Evolutionary conservation across 1,140 invertebrate species (phyloP).

Genomic region (Ceratina australensis): DNA sequence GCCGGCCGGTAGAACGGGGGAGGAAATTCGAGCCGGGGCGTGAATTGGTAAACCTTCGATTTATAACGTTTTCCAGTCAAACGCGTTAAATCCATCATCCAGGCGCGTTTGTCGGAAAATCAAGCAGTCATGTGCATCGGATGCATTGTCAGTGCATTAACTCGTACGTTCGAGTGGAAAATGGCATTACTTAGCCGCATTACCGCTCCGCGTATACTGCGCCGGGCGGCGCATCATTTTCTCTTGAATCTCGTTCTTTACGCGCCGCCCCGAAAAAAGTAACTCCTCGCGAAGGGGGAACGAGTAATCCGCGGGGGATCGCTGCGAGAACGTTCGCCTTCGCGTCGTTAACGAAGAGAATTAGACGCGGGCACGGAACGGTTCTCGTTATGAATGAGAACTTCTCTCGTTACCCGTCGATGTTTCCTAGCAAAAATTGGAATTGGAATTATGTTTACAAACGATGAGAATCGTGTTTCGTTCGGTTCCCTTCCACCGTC

Average conservation of each 20-base stretch:
- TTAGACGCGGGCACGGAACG: not conserved
- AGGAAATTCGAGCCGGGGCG: constrained; percentile 15
- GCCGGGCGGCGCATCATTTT: not conserved
- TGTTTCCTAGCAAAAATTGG: constrained; percentile 18
- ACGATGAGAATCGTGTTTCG: constrained; percentile 9
- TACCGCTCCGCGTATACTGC: constrained; percentile 22
- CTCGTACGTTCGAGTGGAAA: constrained; percentile 52
- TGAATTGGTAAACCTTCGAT: constrained; percentile 54
- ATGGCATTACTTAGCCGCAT: constrained; percentile 47
- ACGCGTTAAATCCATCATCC: constrained; percentile 47
- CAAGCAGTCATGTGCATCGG: constrained; percentile 57
- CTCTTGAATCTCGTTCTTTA: constrained; percentile 1
- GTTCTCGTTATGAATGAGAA: not conserved
- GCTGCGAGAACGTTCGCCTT: not conserved
- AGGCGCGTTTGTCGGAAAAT: constrained; percentile 54
- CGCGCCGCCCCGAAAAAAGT: not conserved
- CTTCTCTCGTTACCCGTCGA: constrained; percentile 9
- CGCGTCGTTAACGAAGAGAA: not conserved
- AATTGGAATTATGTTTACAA: constrained; percentile 17
- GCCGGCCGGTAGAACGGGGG: not conserved
- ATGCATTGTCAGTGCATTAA: constrained; percentile 52
- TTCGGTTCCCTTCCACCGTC: not conserved
- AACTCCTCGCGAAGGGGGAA: not conserved
- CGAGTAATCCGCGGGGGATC: not conserved
- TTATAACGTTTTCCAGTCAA: constrained; percentile 59